A percentile compares a stretch with the other conserved stretches of the same genome.
phyloP scores from a whole-genome alignment of 2,888 invertebrate species.

The Argynnis bischoffii region DNA sequence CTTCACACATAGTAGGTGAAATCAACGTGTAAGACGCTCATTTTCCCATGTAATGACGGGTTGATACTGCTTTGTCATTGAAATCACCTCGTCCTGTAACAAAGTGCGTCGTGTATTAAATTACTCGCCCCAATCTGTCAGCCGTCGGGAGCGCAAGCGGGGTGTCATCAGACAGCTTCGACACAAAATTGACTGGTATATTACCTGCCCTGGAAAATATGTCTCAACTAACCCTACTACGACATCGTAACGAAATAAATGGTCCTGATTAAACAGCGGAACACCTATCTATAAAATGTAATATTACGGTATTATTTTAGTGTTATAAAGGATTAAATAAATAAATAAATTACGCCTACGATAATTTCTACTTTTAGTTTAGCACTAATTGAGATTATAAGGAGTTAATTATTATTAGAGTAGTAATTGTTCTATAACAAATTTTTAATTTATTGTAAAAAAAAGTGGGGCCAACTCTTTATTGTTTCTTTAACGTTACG shows the following conservation, averaged over 20 bases:
- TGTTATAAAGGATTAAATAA: too few species aligned
- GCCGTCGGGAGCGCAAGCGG: slow-evolving; percentile 39
- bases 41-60: slow-evolving; percentile 23
- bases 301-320: too few species aligned
- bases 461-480: too few species aligned
- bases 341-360: too few species aligned
- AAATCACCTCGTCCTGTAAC: slow-evolving; percentile 48
- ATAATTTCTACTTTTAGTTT: too few species aligned
- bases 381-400: too few species aligned
- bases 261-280: slow-evolving; percentile 12
- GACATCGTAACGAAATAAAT: slow-evolving; percentile 12
- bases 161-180: slow-evolving; percentile 41
- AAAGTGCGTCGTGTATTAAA: slow-evolving; percentile 50
- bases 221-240: slow-evolving; percentile 7
- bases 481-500: neutral
- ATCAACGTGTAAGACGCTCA: neutral
- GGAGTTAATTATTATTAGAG: too few species aligned
- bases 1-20: neutral
- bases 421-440: too few species aligned
- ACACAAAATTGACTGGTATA: slow-evolving; percentile 30
- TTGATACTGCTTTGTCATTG: slow-evolving; percentile 46
- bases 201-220: slow-evolving; percentile 12
- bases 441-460: too few species aligned
- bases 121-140: slow-evolving; percentile 48
- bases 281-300: too few species aligned